Conservation (phyloP, 1,140 invertebrate species). For the Papilio glaucus region DNA sequence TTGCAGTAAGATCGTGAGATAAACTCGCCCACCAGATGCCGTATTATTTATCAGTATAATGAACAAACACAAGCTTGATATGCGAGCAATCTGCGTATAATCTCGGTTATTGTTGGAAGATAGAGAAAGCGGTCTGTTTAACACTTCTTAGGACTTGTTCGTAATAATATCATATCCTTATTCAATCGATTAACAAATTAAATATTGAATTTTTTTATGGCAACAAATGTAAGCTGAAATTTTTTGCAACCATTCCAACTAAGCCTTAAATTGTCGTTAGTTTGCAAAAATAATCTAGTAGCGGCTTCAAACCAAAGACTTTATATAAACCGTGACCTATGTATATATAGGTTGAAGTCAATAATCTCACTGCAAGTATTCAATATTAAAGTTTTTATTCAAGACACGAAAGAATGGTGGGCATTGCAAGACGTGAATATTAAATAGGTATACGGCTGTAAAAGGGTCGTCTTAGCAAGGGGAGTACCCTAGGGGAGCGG, state of each 20-base stretch:
- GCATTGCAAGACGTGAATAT: slow-evolving; percentile 16
- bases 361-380: no score
- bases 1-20: not conserved
- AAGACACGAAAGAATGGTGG: not conserved
- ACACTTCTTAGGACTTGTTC: not conserved
- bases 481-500: not conserved
- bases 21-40: not conserved
- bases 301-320: no score
- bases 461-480: not conserved
- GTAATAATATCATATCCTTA: no score
- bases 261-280: no score
- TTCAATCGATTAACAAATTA: no score
- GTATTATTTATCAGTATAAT: not conserved
- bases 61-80: not conserved
- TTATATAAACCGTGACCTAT: not conserved
- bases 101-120: not conserved
- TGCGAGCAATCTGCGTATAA: not conserved
- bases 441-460: not conserved
- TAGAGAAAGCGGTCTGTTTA: not conserved
- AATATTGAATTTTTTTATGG: no score
- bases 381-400: not conserved
- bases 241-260: no score
- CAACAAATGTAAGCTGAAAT: no score
- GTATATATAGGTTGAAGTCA: not conserved
- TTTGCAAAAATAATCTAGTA: no score